A percentile compares a stretch with the other conserved stretches of the same genome.
Conservation (phyloP, 2,797 vertebrate genomes). For the Coccyzus lansbergi region DNA sequence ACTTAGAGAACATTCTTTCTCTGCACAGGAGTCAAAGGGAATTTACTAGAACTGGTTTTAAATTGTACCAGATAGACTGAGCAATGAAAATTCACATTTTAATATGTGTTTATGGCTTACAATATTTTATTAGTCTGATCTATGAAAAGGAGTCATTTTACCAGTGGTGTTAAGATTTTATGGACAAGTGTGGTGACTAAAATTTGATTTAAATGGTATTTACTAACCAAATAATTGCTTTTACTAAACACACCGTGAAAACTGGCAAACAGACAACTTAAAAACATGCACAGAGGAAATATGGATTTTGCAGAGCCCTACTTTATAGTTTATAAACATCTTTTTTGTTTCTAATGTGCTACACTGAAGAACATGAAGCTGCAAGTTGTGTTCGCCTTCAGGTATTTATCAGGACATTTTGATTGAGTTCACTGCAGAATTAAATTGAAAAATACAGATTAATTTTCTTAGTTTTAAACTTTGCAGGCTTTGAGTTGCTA, state of each 20-base stretch:
- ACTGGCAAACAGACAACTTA: conserved; percentile 68
- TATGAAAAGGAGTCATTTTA: conserved; percentile 68
- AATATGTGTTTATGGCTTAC: conserved; percentile 77
- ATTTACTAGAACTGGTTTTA: conserved; percentile 60
- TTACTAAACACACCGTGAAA: conserved; percentile 74
- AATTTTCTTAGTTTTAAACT: conserved; percentile 13
- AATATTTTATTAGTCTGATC: conserved; percentile 72
- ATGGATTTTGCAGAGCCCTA: conserved; percentile 67
- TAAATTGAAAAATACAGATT: conserved; percentile 61
- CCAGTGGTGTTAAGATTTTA: conserved; percentile 70
- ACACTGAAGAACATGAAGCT: conserved; percentile 34
- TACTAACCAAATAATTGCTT: conserved; percentile 77
- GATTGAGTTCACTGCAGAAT: conserved; percentile 43
- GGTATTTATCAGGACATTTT: conserved; percentile 52
- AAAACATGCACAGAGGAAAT: conserved; percentile 66
- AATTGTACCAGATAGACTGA: conserved; percentile 53
- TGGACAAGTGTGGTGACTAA: conserved; percentile 46
- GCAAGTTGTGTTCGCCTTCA: conserved; percentile 45
- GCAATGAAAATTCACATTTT: conserved; percentile 73
- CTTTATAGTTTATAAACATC: conserved; percentile 1
- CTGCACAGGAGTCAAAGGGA: conserved; percentile 12
- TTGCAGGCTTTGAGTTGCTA: conserved; percentile 17
- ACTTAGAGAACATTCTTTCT: conserved; percentile 38
- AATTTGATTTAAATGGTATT: conserved; percentile 76
- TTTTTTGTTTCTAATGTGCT: conserved; percentile 58